phyloP scores from a whole-genome alignment of 2,797 vertebrate genomes.

The Falco berigora region DNA sequence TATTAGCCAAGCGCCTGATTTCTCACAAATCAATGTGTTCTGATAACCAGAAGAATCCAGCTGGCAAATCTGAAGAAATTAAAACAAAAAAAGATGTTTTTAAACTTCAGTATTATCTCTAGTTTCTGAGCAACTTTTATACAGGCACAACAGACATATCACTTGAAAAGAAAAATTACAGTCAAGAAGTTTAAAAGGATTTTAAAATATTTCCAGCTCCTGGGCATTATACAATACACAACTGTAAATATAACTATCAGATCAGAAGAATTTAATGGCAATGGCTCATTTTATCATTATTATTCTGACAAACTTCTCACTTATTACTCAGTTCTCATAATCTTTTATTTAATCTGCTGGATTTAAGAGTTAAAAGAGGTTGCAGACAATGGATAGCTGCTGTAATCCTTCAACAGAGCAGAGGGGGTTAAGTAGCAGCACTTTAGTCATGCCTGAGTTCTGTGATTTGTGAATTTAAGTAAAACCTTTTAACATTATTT shows the following conservation, averaged over 20 bases:
- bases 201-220: slow-evolving; percentile 30
- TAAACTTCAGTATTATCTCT: background rate
- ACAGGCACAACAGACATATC: background rate
- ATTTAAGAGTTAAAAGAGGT: background rate
- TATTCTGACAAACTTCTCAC: background rate
- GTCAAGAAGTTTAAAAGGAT: background rate
- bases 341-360: background rate
- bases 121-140: background rate
- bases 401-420: background rate
- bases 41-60: background rate
- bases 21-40: background rate
- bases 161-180: background rate
- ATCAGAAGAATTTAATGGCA: slow-evolving; percentile 25
- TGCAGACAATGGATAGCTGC: background rate
- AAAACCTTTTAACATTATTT: slow-evolving; percentile 59
- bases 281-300: slow-evolving; percentile 6
- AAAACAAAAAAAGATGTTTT: background rate
- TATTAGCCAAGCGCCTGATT: background rate
- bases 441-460: slow-evolving; percentile 45
- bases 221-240: background rate
- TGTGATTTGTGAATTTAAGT: slow-evolving; percentile 46
- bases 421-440: slow-evolving; percentile 12
- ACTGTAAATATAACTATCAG: slow-evolving; percentile 33
- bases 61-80: background rate
- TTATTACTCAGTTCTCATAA: background rate